Base-by-base conservation (phyloP, 2,797 vertebrate genomes). In the Lophura swinhoii region DNA sequence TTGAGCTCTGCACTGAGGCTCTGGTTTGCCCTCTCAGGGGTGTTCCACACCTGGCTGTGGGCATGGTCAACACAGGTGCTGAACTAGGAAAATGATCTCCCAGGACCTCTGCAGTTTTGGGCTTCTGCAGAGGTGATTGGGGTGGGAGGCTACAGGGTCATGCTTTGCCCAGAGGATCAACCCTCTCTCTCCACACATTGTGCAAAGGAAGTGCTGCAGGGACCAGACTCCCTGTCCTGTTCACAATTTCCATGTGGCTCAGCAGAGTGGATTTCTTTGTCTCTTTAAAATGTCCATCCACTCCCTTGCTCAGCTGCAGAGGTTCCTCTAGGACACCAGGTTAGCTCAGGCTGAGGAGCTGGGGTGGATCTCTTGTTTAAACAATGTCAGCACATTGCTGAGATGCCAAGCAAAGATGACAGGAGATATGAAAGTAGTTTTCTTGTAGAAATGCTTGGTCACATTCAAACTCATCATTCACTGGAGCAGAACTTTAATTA, bases 371-470 rank as follows among this genome's bases (percentile, higher is more conserved):
- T 70, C 70, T 56, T 80, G 62, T 93, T 92, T 75, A 85, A 95
- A 75, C 66, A 75, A 10, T 37, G 49, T 71, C 55, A 95, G 73
- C 51, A 33, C 31, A 73, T 89, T 70, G 23, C 70, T 67, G 82
- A 85, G 39, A 85, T 64, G 79, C 70, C 72, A 84, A 79, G 82
- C 76, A 78, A 87, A 93, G 69, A 84, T 43, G 84, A 93, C 88
- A 80, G 62, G 59, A 84, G 62, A 66, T 90, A 80, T 91, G 41
- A 81, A 92, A 94, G 77, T 86, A 86, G 26, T 53, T 78, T 96
- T 92, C 71, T 88, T 84, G 60, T 90, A 82, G 77, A 90, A 93
- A 64, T 78, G 90, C 56, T 86, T 93, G 92, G 80, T 91, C 85
- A 86, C 90, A 88, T 70, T 93, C 68, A 77, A 70, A 77, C 62